phyloP scores from a whole-genome alignment of 2,888 invertebrate genomes.

The Cremastobaeus sp. region DNA sequence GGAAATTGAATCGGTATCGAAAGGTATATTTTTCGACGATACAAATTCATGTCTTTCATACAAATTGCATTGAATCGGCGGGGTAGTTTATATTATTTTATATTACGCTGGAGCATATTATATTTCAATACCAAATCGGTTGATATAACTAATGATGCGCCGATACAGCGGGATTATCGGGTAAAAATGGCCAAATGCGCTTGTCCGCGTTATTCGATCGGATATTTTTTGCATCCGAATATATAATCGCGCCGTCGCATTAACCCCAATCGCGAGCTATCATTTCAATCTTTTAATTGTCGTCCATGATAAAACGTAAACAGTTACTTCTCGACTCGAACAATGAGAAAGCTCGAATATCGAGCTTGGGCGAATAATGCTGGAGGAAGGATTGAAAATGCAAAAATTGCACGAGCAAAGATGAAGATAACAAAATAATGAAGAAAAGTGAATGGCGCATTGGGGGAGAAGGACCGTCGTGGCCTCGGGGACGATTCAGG shows the following conservation, averaged over 20 bases:
- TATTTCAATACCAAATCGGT: too few species aligned
- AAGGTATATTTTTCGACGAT: too few species aligned
- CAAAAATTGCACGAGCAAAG: slow-evolving; percentile 55
- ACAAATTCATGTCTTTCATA: too few species aligned
- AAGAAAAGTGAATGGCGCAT: slow-evolving; percentile 56
- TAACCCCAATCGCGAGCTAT: slow-evolving; percentile 18
- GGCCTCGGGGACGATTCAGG: slow-evolving; percentile 28
- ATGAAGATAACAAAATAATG: slow-evolving; percentile 61
- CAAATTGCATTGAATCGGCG: too few species aligned
- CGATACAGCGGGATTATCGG: too few species aligned
- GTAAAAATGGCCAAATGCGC: too few species aligned
- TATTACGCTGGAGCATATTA: too few species aligned
- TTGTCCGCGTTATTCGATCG: not conserved
- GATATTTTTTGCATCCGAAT: not conserved
- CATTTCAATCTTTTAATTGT: slow-evolving; percentile 39
- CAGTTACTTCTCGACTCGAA: slow-evolving; percentile 7
- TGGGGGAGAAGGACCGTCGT: slow-evolving; percentile 6
- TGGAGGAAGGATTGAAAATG: slow-evolving; percentile 51
- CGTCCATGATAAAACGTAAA: slow-evolving; percentile 40
- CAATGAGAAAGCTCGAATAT: slow-evolving; percentile 15
- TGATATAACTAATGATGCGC: too few species aligned
- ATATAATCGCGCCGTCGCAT: not conserved
- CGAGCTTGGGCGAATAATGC: slow-evolving; percentile 30
- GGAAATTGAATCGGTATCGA: not conserved
- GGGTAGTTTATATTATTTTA: too few species aligned